Base-by-base conservation (phyloP, 2,888 invertebrate species). In the Odontocolon sp. region DNA sequence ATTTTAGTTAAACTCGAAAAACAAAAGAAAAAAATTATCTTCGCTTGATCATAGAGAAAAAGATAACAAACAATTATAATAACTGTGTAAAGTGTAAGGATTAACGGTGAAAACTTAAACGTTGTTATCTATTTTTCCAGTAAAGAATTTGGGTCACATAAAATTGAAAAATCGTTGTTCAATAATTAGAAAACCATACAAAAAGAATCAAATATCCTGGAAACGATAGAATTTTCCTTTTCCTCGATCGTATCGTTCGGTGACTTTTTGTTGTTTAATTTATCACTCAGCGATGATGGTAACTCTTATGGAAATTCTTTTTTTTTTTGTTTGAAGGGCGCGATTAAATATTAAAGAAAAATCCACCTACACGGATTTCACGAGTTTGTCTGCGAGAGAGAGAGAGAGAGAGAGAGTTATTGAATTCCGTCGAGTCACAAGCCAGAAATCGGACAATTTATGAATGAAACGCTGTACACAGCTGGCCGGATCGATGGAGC, bases 401-500 rank as follows among this genome's bases (percentile, higher is more conserved):
- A 28, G 6, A 28, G 6, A 28, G 3, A 28, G 6, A 28, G 28
- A 28, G 28, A 6, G 6, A 28, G 3, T 3, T 4, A 28, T 4
- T 6, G 6, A 28, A 28, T 14, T 2, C 26, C n/a, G 16, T 9
- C 21, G 21, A 33, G 33, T 47, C 18, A 21, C 6, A 40, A 16
- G 50, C 61, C 69, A 64, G 73, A 69, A 83, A 87, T 87, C 83
- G 79, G 80, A 84, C 86, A 87, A 90, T 87, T 90, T 89, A 90
- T 90, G 90, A 90, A 90, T 90, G 90, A 89, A 89, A 83, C 81
- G 86, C 84, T 86, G 85, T 86, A 69, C 33, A 87, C 88, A 88
- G 89, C 88, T 89, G 87, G 87, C 83, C 83, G 88, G 84, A 77
- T 90, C 90, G 89, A 90, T 90, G 86, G 87, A 89, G 87, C 88